Conservation (phyloP, 2,797 vertebrate species). For the Arremon aurantiirostris region DNA sequence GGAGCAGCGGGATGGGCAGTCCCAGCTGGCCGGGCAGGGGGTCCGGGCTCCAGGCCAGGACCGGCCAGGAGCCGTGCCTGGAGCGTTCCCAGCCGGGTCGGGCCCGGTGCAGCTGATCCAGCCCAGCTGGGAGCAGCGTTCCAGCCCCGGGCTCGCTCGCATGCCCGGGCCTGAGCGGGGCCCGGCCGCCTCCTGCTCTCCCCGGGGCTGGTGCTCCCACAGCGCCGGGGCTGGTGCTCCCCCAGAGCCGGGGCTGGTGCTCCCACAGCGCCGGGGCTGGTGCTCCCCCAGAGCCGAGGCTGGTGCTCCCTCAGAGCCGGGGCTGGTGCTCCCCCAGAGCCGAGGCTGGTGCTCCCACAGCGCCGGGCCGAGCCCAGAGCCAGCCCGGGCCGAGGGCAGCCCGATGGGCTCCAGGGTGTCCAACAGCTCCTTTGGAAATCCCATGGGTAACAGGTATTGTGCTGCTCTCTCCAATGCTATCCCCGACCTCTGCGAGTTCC, state of each 20-base stretch:
- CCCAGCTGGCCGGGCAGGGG: rapidly evolving
- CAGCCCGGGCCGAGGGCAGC: background rate
- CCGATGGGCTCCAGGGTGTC: rapidly evolving
- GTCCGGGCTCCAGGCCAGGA: background rate
- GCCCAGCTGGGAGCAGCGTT: background rate
- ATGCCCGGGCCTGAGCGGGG: background rate
- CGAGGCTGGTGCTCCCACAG: no score
- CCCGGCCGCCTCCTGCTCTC: background rate
- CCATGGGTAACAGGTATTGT: rapidly evolving
- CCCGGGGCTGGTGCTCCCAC: background rate
- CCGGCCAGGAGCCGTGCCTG: rapidly evolving
- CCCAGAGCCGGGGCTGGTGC: background rate
- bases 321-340: no score
- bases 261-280: no score
- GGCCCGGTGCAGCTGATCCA: rapidly evolving
- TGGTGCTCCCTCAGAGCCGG: no score
- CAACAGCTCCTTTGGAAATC: background rate
- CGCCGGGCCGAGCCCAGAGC: background rate
- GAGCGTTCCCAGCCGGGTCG: background rate
- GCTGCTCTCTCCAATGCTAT: background rate
- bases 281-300: no score
- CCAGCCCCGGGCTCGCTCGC: background rate
- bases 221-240: no score
- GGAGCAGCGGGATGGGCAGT: background rate
- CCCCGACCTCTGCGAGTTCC: background rate